These are phyloP conservation scores for Arion vulgaris DNA, from an alignment of 1,140 invertebrate species.

Conservation along the genomic window DNA sequence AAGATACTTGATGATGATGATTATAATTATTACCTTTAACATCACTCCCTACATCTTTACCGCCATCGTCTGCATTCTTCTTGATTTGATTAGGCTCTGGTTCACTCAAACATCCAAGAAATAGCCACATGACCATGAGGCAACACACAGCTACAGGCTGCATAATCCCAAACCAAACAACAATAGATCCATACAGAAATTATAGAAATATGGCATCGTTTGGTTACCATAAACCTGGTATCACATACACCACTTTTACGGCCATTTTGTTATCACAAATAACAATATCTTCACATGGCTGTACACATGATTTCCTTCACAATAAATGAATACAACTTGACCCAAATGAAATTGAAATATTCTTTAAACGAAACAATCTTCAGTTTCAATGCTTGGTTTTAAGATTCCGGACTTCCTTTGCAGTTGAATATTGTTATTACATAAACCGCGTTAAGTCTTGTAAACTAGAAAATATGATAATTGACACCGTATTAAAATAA, in stretches of 20 bases:
- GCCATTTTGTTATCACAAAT: background rate
- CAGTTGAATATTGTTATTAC: too few species aligned
- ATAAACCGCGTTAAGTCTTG: too few species aligned
- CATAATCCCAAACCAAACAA: constrained; percentile 8
- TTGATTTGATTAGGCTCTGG: background rate
- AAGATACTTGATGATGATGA: too few species aligned
- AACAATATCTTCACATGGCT: background rate
- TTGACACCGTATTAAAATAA: too few species aligned
- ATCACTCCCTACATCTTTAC: background rate
- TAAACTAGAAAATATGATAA: too few species aligned
- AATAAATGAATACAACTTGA: too few species aligned
- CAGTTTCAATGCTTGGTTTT: too few species aligned
- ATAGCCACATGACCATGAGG: background rate
- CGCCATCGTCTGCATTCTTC: background rate
- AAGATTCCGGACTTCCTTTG: too few species aligned
- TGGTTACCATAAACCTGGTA: background rate
- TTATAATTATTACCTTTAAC: background rate
- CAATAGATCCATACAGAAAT: background rate
- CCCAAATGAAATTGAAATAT: too few species aligned
- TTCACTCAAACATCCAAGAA: constrained; percentile 5
- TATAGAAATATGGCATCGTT: background rate
- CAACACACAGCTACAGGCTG: background rate
- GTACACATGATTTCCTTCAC: background rate
- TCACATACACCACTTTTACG: background rate
- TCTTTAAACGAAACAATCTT: too few species aligned